Evolutionary conservation across 2,113 vertebrate genomes (phyloP).

Genomic region (Pseudorhombus dupliciocellatus): DNA sequence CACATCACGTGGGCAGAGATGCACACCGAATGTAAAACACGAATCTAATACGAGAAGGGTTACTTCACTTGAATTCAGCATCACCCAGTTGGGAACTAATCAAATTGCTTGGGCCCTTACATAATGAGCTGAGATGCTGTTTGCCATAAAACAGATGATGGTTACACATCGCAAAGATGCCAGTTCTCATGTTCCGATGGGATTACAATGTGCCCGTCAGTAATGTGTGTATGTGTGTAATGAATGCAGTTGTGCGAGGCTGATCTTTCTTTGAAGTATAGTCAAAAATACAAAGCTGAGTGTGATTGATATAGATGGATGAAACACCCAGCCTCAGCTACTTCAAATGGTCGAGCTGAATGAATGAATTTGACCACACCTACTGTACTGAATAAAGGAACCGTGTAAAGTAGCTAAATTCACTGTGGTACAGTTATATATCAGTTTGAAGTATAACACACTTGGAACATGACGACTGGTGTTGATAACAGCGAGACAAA

Average conservation of each 20-base stretch:
- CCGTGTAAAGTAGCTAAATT: no score
- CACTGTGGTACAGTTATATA: no score
- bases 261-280: no score
- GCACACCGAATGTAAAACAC: conserved; percentile 15
- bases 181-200: conserved; percentile 39
- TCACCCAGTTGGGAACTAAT: conserved; percentile 68
- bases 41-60: conserved; percentile 67
- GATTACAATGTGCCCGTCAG: conserved; percentile 16
- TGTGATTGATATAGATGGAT: no score
- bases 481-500: no score
- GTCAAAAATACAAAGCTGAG: neutral
- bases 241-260: neutral
- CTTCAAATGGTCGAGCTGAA: no score
- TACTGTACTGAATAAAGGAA: no score
- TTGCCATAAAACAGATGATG: conserved; percentile 73
- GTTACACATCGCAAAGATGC: conserved; percentile 56
- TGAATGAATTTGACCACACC: no score
- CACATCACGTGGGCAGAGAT: conserved; percentile 25
- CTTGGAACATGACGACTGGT: no score
- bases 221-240: conserved; percentile 13
- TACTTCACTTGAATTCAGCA: conserved; percentile 61
- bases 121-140: conserved; percentile 67
- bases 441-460: no score
- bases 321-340: neutral
- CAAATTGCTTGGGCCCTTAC: conserved; percentile 62